Percentiles rank a stretch among this genome's conserved stretches.
Evolutionary conservation across 2,888 invertebrate genomes (phyloP).

Genomic region (Dascillus cervinus): DNA sequence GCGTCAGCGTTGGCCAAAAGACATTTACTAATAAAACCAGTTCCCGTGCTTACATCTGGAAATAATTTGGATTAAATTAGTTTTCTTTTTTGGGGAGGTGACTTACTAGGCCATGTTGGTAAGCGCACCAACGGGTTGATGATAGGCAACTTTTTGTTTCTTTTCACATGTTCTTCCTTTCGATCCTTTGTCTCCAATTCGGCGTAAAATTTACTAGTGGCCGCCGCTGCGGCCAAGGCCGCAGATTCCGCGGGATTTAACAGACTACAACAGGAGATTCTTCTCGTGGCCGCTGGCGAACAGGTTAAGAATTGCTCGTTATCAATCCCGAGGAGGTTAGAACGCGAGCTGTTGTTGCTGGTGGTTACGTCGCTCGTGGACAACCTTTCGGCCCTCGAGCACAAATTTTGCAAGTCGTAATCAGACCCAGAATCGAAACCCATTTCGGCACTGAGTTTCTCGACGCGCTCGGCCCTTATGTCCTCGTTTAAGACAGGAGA

Average conservation of each 20-base stretch:
- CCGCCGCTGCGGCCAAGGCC: conserved; percentile 52
- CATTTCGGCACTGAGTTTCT: conserved; percentile 34
- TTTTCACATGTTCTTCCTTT: conserved; percentile 43
- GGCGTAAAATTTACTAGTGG: conserved; percentile 48
- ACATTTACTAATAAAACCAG: conserved; percentile 91
- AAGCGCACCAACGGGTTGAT: conserved; percentile 82
- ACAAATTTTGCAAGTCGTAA: conserved; percentile 31
- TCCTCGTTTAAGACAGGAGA: conserved; percentile 62
- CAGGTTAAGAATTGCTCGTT: conserved; percentile 62
- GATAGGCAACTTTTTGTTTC: conserved; percentile 68
- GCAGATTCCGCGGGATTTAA: conserved; percentile 65
- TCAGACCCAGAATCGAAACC: conserved; percentile 33
- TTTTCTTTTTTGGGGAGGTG: not conserved
- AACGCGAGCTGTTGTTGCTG: conserved; percentile 46
- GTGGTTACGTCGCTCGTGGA: conserved; percentile 34
- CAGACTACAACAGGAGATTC: conserved; percentile 87
- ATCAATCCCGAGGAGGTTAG: conserved; percentile 54
- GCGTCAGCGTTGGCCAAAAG: conserved; percentile 93
- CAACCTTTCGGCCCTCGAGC: conserved; percentile 32
- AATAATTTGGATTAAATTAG: conserved; percentile 10
- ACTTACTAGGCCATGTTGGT: conserved; percentile 80
- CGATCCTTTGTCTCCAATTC: conserved; percentile 39
- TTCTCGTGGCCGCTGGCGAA: conserved; percentile 77
- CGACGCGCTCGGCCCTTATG: conserved; percentile 29
- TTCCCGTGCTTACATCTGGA: conserved; percentile 60